Evolutionary conservation across 1,140 invertebrate genomes (phyloP).

Genomic region (Drosophila sproati): DNA sequence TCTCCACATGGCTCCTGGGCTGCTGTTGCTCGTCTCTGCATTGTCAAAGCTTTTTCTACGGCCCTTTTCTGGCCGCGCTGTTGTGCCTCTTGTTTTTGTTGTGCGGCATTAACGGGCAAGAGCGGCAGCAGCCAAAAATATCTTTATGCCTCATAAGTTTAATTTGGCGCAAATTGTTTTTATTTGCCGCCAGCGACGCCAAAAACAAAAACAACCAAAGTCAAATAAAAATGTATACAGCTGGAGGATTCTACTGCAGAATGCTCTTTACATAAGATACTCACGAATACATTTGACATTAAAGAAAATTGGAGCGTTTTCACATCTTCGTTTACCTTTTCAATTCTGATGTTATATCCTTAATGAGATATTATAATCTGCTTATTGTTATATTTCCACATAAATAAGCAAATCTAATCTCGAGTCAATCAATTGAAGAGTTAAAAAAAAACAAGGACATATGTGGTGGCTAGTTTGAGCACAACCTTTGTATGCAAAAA

Average conservation of each 20-base stretch:
- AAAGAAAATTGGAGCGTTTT: too few species aligned
- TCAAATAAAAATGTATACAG: constrained; percentile 21
- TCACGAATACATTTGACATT: too few species aligned
- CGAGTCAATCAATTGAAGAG: neutral
- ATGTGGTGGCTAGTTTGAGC: neutral
- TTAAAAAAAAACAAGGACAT: neutral
- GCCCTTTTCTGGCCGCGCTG: constrained; percentile 26
- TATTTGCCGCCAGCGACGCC: constrained; percentile 73
- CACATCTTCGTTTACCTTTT: too few species aligned
- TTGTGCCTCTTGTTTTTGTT: constrained; percentile 40
- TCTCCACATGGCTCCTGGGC: constrained; percentile 61
- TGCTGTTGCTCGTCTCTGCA: constrained; percentile 60
- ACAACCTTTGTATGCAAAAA: neutral
- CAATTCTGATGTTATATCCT: too few species aligned
- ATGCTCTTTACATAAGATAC: neutral
- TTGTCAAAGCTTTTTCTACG: constrained; percentile 60
- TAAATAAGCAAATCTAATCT: too few species aligned
- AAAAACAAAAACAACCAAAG: constrained; percentile 61
- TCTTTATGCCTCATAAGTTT: constrained; percentile 83
- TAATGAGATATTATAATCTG: too few species aligned
- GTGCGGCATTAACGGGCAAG: constrained; percentile 64
- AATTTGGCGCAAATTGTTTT: constrained; percentile 82
- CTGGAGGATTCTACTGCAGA: neutral
- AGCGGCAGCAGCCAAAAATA: constrained; percentile 74
- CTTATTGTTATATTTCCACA: too few species aligned